phyloP scores from a whole-genome alignment of 2,113 vertebrate species.

The Phrynosoma platyrhinos region DNA sequence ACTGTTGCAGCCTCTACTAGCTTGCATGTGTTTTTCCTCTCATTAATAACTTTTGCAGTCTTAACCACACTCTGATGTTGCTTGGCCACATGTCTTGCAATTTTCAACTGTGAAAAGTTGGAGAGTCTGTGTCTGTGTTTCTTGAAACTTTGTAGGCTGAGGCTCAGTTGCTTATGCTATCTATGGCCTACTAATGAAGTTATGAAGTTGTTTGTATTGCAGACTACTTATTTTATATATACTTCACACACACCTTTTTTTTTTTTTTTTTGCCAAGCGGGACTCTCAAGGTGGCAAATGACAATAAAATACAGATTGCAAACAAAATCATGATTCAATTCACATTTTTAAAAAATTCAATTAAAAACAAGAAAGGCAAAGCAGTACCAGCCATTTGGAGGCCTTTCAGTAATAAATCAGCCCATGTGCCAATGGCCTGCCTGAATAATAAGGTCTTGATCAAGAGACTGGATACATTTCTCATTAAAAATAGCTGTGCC shows the following conservation, averaged over 20 bases:
- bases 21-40: too few species aligned
- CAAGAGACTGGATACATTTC: not conserved
- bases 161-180: not conserved
- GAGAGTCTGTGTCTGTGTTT: not conserved
- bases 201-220: not conserved
- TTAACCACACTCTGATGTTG: too few species aligned
- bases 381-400: not conserved
- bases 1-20: too few species aligned
- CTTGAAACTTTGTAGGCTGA: not conserved
- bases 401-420: not conserved
- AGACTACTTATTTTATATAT: not conserved
- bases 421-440: not conserved
- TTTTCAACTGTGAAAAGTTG: too few species aligned
- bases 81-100: too few species aligned
- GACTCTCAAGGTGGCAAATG: not conserved
- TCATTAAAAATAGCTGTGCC: not conserved
- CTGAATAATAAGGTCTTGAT: not conserved
- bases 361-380: not conserved
- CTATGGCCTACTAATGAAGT: not conserved
- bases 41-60: too few species aligned
- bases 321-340: not conserved
- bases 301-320: not conserved
- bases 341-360: not conserved
- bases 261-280: not conserved
- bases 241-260: too few species aligned